phyloP scores from a whole-genome alignment of 1,140 invertebrate species.

The Caenorhabditis latens region DNA sequence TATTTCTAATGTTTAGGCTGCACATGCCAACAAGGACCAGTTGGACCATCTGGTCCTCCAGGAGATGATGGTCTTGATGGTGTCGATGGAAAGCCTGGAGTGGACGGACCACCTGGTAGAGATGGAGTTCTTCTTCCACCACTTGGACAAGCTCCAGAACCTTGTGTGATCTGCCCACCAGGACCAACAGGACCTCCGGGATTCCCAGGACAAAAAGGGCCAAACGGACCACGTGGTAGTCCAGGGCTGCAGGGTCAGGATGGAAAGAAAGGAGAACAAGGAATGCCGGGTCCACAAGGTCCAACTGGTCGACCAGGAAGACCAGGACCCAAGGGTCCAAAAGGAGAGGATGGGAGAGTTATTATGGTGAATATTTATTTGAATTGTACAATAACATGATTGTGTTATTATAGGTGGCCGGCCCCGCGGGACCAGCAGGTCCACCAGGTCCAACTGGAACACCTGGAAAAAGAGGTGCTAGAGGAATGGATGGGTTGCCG shows the following conservation, averaged over 20 bases:
- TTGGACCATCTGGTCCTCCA: conserved; percentile 64
- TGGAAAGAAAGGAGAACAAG: conserved; percentile 66
- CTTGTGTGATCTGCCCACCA: conserved; percentile 67
- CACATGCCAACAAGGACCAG: conserved; percentile 67
- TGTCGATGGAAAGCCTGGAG: conserved; percentile 62
- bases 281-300: conserved; percentile 66
- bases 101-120: conserved; percentile 56
- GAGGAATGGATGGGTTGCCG: conserved; percentile 59
- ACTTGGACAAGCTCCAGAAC: conserved; percentile 60
- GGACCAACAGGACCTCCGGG: conserved; percentile 65
- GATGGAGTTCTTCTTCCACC: conserved; percentile 63
- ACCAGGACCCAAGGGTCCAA: conserved; percentile 65
- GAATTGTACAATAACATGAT: neutral
- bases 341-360: conserved; percentile 65
- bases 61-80: conserved; percentile 65
- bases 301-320: conserved; percentile 64
- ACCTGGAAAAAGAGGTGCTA: conserved; percentile 57
- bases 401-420: conserved; percentile 43
- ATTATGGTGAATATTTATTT: conserved; percentile 62
- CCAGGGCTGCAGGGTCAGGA: conserved; percentile 65
- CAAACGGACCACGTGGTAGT: conserved; percentile 64
- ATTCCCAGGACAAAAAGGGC: conserved; percentile 64
- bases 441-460: conserved; percentile 57
- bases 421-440: conserved; percentile 63
- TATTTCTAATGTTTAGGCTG: conserved; percentile 36